Base-by-base conservation (phyloP, 2,888 invertebrate genomes). In the Sphinx pinastri region DNA sequence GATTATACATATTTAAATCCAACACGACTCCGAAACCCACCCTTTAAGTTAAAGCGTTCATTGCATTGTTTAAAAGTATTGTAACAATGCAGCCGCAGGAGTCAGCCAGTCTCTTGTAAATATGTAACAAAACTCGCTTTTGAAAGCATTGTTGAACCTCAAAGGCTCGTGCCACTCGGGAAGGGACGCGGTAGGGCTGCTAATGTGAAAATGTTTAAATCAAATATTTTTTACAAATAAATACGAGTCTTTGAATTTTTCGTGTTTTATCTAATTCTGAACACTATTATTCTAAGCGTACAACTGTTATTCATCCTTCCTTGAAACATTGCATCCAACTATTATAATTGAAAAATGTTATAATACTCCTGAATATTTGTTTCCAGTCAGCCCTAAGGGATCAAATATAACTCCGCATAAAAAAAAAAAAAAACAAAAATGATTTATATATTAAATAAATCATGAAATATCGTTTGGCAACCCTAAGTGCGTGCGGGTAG, bases 131-230 rank as follows among this genome's bases (percentile, higher is more conserved):
- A 49, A 63, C 63, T 63, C 63, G 19, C 19, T 19, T 63, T 49
- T 63, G 49, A 63, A 63, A 63, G 63, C 47, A 63, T 63, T 63
- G 63, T 63, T 25, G 63, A 19, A 47, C 19, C 49, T 63, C 63
- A 63, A 63, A 63, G 49, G 49, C 47, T 47, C 19, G 49, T 49
- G 49, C 49, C 63, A 63, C 63, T 63, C 49, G 63, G 19, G 19
- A 19, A 12, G 19, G 49, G 13, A 19, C n/a, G 63, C 58, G 31
- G 6, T 11, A 63, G 63, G 63, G 63, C 13, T 63, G 25, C 13
- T 19, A 63, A 13, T 49, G 19, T 4, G 11, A 13, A 12, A 4
- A 25, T 13, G 5, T 0, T 57, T 25, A 12, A 63, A 49, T 12
- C 11, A 19, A 60, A 16, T 60, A 13, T 52, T 52, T 13, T 51